Conservation (phyloP, 2,888 invertebrate species). For the Amphipyra berbera region DNA sequence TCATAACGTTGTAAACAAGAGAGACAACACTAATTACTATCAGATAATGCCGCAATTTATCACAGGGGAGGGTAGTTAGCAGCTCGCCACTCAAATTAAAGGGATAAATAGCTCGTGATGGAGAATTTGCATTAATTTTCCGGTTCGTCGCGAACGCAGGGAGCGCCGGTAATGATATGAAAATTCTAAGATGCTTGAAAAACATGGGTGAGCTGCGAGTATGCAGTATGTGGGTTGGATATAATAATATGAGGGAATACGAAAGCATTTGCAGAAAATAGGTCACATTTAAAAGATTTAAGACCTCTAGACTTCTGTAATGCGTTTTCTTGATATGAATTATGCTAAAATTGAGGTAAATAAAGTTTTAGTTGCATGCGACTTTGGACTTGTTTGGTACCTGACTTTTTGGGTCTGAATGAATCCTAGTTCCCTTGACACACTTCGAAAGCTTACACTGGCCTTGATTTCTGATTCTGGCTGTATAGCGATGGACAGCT, state of each 20-base stretch:
- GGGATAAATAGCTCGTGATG: conserved; percentile 67
- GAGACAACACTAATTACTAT: conserved; percentile 49
- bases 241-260: conserved; percentile 5
- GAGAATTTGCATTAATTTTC: conserved; percentile 72
- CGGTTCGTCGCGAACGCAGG: conserved; percentile 49
- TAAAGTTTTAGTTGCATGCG: not conserved
- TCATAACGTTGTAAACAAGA: conserved; percentile 38
- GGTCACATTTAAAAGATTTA: conserved; percentile 51
- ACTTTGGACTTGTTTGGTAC: not conserved
- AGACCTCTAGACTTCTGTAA: conserved; percentile 30
- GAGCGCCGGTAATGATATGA: conserved; percentile 45
- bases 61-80: conserved; percentile 31
- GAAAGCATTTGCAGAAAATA: conserved; percentile 28
- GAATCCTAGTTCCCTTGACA: too few relatives aligned
- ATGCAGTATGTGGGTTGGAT: conserved; percentile 29
- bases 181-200: conserved; percentile 61
- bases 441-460: too few relatives aligned
- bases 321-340: conserved; percentile 24
- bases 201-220: conserved; percentile 21
- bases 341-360: conserved; percentile 24
- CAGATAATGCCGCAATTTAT: conserved; percentile 50
- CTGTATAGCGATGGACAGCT: too few relatives aligned
- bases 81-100: conserved; percentile 67
- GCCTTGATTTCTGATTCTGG: too few relatives aligned
- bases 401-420: too few relatives aligned